phyloP scores from a whole-genome alignment of 2,888 invertebrate species.

The Sphinx pinastri region DNA sequence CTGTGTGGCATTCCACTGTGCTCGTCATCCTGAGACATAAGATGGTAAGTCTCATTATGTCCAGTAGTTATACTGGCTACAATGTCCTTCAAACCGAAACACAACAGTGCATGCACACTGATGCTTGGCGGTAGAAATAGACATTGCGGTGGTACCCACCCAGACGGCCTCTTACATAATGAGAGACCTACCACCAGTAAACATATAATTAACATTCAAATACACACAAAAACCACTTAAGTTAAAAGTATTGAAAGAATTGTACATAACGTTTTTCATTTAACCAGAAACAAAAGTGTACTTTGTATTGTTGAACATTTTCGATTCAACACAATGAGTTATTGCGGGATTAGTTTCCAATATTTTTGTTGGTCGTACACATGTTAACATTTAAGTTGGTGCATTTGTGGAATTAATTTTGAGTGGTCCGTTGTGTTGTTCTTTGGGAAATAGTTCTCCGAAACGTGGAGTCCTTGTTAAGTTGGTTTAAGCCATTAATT shows the following conservation, averaged over 20 bases:
- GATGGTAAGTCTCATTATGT: too few relatives aligned
- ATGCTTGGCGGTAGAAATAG: too few relatives aligned
- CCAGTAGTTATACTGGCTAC: too few relatives aligned
- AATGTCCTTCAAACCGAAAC: too few relatives aligned
- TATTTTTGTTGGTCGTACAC: slow-evolving; percentile 19
- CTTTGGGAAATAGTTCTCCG: not conserved
- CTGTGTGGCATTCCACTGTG: too few relatives aligned
- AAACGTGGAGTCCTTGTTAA: not conserved
- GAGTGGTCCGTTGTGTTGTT: slow-evolving; percentile 1
- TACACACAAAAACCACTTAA: not conserved
- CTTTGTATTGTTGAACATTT: slow-evolving; percentile 6
- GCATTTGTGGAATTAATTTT: slow-evolving; percentile 10
- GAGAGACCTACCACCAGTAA: too few relatives aligned
- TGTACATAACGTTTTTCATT: slow-evolving; percentile 6
- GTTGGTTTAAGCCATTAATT: not conserved
- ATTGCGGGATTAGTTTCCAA: slow-evolving; percentile 20
- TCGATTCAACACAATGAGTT: slow-evolving; percentile 19
- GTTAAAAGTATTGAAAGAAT: not conserved
- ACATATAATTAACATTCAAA: too few relatives aligned
- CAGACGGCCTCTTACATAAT: too few relatives aligned
- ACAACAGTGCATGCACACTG: too few relatives aligned
- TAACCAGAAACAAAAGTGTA: not conserved
- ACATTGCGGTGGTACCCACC: too few relatives aligned
- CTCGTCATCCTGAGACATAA: too few relatives aligned
- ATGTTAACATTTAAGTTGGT: slow-evolving; percentile 17